Evolutionary conservation across 2,113 vertebrate genomes (phyloP).

Genomic region (Chlamydotis undulata): DNA sequence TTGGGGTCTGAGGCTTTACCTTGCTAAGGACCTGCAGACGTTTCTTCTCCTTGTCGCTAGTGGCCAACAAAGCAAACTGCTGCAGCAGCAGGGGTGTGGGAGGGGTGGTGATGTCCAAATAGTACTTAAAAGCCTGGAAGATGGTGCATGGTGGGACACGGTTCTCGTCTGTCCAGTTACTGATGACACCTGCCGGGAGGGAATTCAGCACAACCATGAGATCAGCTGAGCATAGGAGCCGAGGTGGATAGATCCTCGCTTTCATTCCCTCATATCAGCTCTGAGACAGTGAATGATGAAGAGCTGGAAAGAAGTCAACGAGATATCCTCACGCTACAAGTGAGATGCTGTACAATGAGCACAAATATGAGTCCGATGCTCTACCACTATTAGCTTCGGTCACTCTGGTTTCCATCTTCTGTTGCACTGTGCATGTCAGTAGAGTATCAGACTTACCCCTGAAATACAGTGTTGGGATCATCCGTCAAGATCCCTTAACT

Average conservation of each 20-base stretch:
- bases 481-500: background rate
- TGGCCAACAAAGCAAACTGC: conserved; percentile 92
- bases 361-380: background rate
- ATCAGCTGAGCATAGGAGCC: background rate
- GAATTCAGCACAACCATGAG: background rate
- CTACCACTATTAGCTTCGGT: background rate
- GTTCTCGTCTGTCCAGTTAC: conserved; percentile 91
- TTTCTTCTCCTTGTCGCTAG: conserved; percentile 89
- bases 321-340: background rate
- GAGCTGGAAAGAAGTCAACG: background rate
- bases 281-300: background rate
- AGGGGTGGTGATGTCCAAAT: conserved; percentile 95
- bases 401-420: background rate
- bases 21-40: conserved; percentile 92
- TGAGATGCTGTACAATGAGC: background rate
- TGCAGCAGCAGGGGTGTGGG: conserved; percentile 92
- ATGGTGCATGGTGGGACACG: conserved; percentile 95
- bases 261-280: background rate
- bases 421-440: background rate
- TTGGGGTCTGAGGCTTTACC: conserved; percentile 69
- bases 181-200: conserved; percentile 87
- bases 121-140: conserved; percentile 95
- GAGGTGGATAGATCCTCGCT: background rate
- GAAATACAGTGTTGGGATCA: background rate
- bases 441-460: background rate